Conservation (phyloP, 2,797 vertebrate genomes). For the Anas flavirostris region DNA sequence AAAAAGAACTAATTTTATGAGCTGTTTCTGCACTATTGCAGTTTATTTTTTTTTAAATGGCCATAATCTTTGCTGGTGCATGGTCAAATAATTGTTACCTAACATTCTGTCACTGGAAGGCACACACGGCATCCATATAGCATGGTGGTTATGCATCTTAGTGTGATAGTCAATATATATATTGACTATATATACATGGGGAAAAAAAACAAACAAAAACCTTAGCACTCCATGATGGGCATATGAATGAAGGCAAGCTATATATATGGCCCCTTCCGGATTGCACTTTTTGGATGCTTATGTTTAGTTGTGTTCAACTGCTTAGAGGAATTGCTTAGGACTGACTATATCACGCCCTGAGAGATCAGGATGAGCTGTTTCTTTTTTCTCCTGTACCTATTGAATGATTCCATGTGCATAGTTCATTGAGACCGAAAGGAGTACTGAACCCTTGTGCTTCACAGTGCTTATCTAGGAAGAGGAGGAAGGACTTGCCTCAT, state of each 20-base stretch:
- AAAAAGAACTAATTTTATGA: background rate
- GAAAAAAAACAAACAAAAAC: background rate
- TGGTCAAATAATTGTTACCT: background rate
- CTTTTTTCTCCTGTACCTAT: background rate
- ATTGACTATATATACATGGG: background rate
- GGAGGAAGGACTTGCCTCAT: background rate
- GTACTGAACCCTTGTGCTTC: background rate
- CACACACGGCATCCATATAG: rapidly evolving
- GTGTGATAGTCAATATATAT: too few species aligned
- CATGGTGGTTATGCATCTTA: background rate
- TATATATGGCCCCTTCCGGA: background rate
- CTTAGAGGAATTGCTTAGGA: background rate
- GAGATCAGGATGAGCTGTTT: background rate
- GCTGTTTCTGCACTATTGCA: background rate
- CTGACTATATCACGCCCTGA: background rate
- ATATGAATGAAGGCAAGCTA: background rate
- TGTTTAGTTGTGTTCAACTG: background rate
- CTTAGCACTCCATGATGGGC: background rate
- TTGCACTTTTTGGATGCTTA: background rate
- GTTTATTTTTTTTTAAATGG: background rate
- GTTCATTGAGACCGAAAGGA: background rate
- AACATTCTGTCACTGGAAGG: background rate
- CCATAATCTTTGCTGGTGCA: background rate
- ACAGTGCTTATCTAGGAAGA: background rate
- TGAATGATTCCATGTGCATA: background rate